Conservation (phyloP, 2,797 vertebrate species). For the Galaxias olidus region DNA sequence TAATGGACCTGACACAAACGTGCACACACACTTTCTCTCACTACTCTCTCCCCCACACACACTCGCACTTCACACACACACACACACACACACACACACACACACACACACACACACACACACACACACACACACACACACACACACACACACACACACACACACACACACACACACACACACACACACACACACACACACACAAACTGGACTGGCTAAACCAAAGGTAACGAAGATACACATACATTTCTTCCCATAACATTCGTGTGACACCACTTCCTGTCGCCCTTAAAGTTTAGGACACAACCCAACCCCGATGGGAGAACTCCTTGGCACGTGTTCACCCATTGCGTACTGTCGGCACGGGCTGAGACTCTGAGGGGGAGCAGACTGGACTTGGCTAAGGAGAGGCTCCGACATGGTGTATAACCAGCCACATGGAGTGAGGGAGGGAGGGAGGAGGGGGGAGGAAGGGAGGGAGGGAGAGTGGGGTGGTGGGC, state of each 20-base stretch:
- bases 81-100: slow-evolving; percentile 33
- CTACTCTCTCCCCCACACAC: too few species aligned
- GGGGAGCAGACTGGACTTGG: slow-evolving; percentile 11
- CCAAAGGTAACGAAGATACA: too few species aligned
- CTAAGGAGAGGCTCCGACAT: slow-evolving; percentile 16
- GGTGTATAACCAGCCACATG: neutral
- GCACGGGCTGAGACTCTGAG: neutral
- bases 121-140: neutral
- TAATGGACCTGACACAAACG: slow-evolving; percentile 53
- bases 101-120: slow-evolving; percentile 11
- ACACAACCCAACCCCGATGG: too few species aligned
- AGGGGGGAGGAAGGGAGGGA: neutral
- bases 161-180: slow-evolving; percentile 9
- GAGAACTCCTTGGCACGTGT: neutral
- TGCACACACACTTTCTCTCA: slow-evolving; percentile 27
- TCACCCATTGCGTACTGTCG: neutral
- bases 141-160: slow-evolving; percentile 23
- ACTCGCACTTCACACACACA: neutral
- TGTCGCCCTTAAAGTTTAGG: too few species aligned
- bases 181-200: neutral
- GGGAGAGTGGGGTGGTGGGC: neutral
- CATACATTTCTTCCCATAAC: too few species aligned
- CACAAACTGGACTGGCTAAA: too few species aligned
- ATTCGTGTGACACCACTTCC: too few species aligned
- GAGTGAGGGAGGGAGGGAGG: neutral